Evolutionary conservation across 2,113 vertebrate genomes (phyloP).

Genomic region (Acrocephalus kingi): DNA sequence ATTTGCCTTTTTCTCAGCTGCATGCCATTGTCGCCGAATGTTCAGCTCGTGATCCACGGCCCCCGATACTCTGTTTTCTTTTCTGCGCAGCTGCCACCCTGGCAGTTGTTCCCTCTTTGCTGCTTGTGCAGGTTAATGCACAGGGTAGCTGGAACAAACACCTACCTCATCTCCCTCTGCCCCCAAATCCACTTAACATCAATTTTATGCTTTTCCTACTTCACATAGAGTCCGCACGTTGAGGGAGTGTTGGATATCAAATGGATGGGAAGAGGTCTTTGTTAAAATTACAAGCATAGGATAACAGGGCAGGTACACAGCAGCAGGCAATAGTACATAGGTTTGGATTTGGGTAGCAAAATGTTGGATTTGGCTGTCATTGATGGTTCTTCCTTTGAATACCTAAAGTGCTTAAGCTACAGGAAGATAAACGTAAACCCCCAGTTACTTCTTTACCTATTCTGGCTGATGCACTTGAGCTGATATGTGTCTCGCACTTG

Average conservation of each 20-base stretch:
- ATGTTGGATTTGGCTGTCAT: neutral
- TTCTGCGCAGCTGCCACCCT: neutral
- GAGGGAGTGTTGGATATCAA: neutral
- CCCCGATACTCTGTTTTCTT: neutral
- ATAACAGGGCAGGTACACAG: neutral
- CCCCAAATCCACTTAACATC: neutral
- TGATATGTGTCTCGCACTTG: neutral
- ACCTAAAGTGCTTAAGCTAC: neutral
- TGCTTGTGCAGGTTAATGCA: neutral
- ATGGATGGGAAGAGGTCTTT: neutral
- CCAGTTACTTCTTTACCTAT: neutral
- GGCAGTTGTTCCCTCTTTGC: neutral
- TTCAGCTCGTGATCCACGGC: neutral
- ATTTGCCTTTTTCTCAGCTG: conserved; percentile 54
- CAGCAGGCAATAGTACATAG: neutral
- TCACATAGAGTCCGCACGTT: accelerated
- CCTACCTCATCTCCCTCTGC: neutral
- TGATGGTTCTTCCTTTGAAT: neutral
- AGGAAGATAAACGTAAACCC: neutral
- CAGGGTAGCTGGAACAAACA: neutral
- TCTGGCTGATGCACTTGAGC: neutral
- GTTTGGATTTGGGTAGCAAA: neutral
- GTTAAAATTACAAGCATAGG: neutral
- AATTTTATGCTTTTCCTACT: neutral
- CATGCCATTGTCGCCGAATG: neutral